These are phyloP conservation scores for Alouatta palliata DNA, from an alignment of 2,113 vertebrate species.

Conservation along the genomic window DNA sequence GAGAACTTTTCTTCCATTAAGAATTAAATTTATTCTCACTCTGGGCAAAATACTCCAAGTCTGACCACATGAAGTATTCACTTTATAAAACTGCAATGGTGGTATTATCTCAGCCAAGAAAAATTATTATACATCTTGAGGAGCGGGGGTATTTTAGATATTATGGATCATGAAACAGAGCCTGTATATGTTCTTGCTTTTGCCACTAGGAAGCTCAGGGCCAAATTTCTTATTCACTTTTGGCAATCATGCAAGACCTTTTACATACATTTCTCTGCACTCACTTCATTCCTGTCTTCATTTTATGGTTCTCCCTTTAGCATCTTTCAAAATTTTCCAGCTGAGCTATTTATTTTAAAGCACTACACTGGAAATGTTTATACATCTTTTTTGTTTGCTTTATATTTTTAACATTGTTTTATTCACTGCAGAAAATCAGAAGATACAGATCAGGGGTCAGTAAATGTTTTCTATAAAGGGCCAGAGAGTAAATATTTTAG, in stretches of 20 bases:
- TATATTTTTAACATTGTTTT: neutral
- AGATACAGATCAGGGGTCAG: neutral
- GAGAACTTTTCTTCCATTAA: neutral
- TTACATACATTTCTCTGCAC: neutral
- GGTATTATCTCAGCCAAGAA: neutral
- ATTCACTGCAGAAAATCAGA: conserved; percentile 13
- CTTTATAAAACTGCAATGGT: neutral
- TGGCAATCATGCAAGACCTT: neutral
- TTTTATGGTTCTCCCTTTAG: neutral
- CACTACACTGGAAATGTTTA: neutral
- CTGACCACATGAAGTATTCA: neutral
- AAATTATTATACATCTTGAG: neutral
- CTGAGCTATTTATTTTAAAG: neutral
- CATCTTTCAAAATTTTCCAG: neutral
- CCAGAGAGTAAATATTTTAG: conserved; percentile 10
- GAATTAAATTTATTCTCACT: neutral
- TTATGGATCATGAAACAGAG: neutral
- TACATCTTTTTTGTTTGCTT: conserved; percentile 7
- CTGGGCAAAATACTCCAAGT: neutral
- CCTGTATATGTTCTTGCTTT: neutral
- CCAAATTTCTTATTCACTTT: neutral
- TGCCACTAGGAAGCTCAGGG: neutral
- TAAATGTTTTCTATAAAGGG: neutral
- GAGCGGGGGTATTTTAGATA: neutral
- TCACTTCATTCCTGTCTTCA: neutral